Percentiles rank a stretch among this genome's conserved stretches.
These are phyloP conservation scores for Coregonus sp. DNA, from an alignment of 2,797 vertebrate genomes.

Conservation along the genomic window DNA sequence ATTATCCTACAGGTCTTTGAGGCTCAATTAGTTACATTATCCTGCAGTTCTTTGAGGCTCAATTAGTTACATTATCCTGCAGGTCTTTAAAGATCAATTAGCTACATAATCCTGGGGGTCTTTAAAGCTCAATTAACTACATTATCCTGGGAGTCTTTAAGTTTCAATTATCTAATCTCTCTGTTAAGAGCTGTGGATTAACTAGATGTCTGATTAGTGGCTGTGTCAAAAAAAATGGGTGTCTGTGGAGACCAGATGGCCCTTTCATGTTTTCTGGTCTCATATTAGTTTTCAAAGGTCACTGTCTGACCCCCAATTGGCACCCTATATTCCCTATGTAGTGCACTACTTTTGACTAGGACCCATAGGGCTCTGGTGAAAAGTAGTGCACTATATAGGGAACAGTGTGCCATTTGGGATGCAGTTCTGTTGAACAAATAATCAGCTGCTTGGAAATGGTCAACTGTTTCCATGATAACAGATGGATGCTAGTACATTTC, in stretches of 20 bases:
- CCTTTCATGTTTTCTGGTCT: slow-evolving; percentile 38
- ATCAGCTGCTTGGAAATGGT: neutral
- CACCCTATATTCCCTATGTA: neutral
- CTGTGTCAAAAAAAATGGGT: slow-evolving; percentile 44
- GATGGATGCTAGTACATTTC: neutral
- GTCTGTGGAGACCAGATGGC: slow-evolving; percentile 55
- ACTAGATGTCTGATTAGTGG: slow-evolving; percentile 41
- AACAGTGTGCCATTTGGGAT: too few species aligned
- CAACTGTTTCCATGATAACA: neutral
- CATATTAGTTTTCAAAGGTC: slow-evolving; percentile 26
- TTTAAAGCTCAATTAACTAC: slow-evolving; percentile 55
- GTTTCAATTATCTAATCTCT: slow-evolving; percentile 34
- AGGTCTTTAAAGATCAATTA: slow-evolving; percentile 49
- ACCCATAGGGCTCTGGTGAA: too few species aligned
- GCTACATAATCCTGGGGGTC: slow-evolving; percentile 17
- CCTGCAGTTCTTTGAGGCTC: slow-evolving; percentile 23
- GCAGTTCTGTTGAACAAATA: too few species aligned
- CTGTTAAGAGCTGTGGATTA: slow-evolving; percentile 43
- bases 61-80: slow-evolving; percentile 46
- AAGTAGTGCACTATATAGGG: too few species aligned
- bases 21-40: slow-evolving; percentile 55
- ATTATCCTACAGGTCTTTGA: neutral
- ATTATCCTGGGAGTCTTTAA: too few species aligned
- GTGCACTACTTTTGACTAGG: neutral
- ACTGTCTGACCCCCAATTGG: neutral